phyloP scores from a whole-genome alignment of 1,140 invertebrate species.

The Calliphora vicina region DNA sequence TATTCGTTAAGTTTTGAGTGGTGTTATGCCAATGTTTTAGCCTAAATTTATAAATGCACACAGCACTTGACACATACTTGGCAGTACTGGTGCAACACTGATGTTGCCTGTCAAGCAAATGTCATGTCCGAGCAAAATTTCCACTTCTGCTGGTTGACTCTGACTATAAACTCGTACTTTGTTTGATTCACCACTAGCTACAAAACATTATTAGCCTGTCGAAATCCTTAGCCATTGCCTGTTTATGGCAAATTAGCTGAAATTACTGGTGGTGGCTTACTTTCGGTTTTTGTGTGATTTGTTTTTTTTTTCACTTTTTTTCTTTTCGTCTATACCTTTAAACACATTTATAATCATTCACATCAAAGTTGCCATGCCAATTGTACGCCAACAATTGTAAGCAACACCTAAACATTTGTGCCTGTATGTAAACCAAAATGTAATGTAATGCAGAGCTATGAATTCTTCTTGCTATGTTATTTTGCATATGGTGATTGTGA shows the following conservation, averaged over 20 bases:
- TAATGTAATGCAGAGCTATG: not conserved
- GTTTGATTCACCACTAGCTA: not conserved
- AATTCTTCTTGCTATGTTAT: not conserved
- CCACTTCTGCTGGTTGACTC: not conserved
- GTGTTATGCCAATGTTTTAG: not conserved
- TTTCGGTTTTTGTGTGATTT: not conserved
- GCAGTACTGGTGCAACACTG: conserved; percentile 46
- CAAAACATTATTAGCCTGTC: not conserved
- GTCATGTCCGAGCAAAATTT: conserved; percentile 43
- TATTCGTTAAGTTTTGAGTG: not conserved
- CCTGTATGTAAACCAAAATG: not conserved
- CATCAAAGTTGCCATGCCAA: conserved; percentile 12
- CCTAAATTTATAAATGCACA: conserved; percentile 48
- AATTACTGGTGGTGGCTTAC: not conserved
- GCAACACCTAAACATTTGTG: conserved; percentile 10
- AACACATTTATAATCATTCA: conserved; percentile 9
- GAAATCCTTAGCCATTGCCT: not conserved
- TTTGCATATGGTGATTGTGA: not conserved
- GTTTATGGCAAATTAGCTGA: not conserved
- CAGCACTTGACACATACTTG: conserved; percentile 50
- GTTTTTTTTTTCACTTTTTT: not conserved
- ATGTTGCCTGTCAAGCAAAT: conserved; percentile 47
- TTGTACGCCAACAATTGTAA: conserved; percentile 4
- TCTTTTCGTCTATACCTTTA: not conserved
- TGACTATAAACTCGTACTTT: too few relatives aligned